A percentile compares a stretch with the other conserved stretches of the same genome.
These are phyloP conservation scores for Phylloscopus collybita DNA, from an alignment of 2,797 vertebrate genomes.

Conservation along the genomic window DNA sequence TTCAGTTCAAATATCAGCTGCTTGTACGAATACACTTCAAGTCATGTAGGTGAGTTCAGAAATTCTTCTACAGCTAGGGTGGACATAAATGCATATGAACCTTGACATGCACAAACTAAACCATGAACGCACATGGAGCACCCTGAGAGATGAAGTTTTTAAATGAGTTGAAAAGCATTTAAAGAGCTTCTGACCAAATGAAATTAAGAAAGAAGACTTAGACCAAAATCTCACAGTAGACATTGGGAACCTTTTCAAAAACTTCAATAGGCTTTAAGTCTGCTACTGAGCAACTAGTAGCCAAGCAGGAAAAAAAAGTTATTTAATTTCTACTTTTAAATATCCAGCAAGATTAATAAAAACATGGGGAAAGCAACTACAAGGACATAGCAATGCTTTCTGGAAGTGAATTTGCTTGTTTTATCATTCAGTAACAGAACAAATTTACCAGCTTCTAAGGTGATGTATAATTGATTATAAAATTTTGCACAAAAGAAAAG, in stretches of 20 bases:
- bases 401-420: not conserved
- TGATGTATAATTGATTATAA: not conserved
- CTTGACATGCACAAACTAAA: not conserved
- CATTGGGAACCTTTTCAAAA: not conserved
- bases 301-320: not conserved
- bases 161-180: not conserved
- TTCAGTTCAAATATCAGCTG: not conserved
- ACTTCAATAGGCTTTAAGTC: not conserved
- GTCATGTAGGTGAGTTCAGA: not conserved
- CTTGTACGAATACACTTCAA: not conserved
- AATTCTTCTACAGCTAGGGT: not conserved
- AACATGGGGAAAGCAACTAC: not conserved
- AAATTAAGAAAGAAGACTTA: not conserved
- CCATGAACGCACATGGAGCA: not conserved
- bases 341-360: conserved; percentile 2
- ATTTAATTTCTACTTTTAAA: not conserved
- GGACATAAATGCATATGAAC: not conserved
- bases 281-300: not conserved
- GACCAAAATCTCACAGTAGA: not conserved
- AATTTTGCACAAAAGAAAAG: not conserved
- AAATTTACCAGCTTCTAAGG: not conserved
- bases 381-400: not conserved
- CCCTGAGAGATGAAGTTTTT: not conserved
- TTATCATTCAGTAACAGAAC: not conserved
- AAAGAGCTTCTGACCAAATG: not conserved